Evolutionary conservation across 2,797 vertebrate genomes (phyloP).

Genomic region (Smutsia gigantea): DNA sequence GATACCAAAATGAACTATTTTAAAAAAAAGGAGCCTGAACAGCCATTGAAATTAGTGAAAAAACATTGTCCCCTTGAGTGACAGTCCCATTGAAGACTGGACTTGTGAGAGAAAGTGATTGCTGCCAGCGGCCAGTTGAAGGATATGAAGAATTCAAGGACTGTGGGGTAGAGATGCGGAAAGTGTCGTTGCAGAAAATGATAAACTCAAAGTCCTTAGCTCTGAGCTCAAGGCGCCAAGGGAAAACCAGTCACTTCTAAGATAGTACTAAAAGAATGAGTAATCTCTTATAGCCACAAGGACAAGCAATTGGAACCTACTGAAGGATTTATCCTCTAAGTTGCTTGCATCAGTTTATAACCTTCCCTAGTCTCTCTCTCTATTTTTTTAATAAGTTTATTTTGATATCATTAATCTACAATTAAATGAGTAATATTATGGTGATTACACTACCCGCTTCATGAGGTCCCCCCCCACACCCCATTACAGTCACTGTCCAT

Average conservation of each 20-base stretch:
- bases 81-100: not conserved
- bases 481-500: no score
- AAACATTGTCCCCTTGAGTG: not conserved
- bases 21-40: not conserved
- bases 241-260: not conserved
- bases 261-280: not conserved
- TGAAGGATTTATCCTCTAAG: not conserved
- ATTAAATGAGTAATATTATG: no score
- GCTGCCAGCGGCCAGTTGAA: not conserved
- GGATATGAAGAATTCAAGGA: not conserved
- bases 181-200: not conserved
- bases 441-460: no score
- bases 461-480: no score
- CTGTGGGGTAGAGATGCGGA: not conserved
- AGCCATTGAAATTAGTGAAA: not conserved
- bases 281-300: not conserved
- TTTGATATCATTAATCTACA: no score
- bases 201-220: not conserved
- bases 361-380: not conserved
- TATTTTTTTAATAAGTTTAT: no score
- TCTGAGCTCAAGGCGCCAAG: not conserved
- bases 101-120: not conserved
- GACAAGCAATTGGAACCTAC: not conserved
- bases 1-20: no score
- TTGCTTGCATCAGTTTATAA: not conserved